These are phyloP conservation scores for Hemiscyllium ocellatum DNA, from an alignment of 2,113 vertebrate genomes.

Conservation along the genomic window DNA sequence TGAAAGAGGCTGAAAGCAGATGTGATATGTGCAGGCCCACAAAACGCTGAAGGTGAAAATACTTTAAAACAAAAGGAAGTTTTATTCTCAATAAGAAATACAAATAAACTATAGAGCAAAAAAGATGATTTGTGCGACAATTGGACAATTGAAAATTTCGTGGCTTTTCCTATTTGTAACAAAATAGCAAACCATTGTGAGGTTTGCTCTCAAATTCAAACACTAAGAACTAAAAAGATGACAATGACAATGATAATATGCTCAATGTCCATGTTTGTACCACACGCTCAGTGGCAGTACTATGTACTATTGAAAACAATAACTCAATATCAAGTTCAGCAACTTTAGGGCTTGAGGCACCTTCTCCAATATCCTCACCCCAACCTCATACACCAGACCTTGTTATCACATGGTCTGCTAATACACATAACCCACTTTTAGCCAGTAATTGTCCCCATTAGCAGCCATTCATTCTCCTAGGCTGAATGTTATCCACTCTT, in stretches of 20 bases:
- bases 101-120: not conserved
- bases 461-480: too few species aligned
- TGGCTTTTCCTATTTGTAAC: not conserved
- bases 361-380: too few species aligned
- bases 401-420: too few species aligned
- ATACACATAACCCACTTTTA: too few species aligned
- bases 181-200: not conserved
- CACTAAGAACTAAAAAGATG: not conserved
- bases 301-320: too few species aligned
- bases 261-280: not conserved
- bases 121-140: not conserved
- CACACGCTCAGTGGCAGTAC: too few species aligned
- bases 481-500: too few species aligned
- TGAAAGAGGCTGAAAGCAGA: not conserved
- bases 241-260: not conserved
- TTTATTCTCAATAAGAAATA: not conserved
- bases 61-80: not conserved
- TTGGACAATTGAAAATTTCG: conserved; percentile 41
- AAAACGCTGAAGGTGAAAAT: not conserved
- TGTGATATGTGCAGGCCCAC: not conserved
- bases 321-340: too few species aligned
- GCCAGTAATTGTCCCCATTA: too few species aligned
- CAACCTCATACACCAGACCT: too few species aligned
- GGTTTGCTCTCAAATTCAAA: not conserved
- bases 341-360: too few species aligned